These are phyloP conservation scores for Apotomis capreana DNA, from an alignment of 2,888 invertebrate genomes.

Conservation along the genomic window DNA sequence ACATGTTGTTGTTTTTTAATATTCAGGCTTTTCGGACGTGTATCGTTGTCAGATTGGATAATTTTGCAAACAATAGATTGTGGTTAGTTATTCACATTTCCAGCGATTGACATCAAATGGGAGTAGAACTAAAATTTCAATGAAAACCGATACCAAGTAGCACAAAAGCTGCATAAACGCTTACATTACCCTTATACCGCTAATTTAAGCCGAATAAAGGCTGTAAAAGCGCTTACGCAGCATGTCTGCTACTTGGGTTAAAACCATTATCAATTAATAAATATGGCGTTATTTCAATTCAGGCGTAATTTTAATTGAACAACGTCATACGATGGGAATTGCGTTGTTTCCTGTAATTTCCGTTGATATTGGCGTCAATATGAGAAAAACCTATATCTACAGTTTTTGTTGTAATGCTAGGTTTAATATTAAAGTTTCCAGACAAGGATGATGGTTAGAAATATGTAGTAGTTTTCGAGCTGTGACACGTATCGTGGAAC, in stretches of 20 bases:
- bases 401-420: conserved; percentile 17
- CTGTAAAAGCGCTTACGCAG: no score
- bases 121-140: background rate
- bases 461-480: conserved; percentile 56
- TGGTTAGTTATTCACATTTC: conserved; percentile 10
- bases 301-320: conserved; percentile 18
- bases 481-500: conserved; percentile 62
- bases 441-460: conserved; percentile 45
- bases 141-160: background rate
- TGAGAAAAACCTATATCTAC: conserved; percentile 11
- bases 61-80: conserved; percentile 20
- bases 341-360: conserved; percentile 35
- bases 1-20: conserved; percentile 13
- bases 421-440: conserved; percentile 26
- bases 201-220: no score
- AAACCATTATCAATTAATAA: conserved; percentile 4
- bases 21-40: conserved; percentile 6
- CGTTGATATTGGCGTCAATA: conserved; percentile 22
- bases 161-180: no score
- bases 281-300: conserved; percentile 4
- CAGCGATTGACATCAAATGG: conserved; percentile 9
- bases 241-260: no score
- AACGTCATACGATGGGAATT: conserved; percentile 11
- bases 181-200: no score
- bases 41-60: conserved; percentile 6